Base-by-base conservation (phyloP, 1,140 invertebrate genomes). In the Lepidostoma basale region DNA sequence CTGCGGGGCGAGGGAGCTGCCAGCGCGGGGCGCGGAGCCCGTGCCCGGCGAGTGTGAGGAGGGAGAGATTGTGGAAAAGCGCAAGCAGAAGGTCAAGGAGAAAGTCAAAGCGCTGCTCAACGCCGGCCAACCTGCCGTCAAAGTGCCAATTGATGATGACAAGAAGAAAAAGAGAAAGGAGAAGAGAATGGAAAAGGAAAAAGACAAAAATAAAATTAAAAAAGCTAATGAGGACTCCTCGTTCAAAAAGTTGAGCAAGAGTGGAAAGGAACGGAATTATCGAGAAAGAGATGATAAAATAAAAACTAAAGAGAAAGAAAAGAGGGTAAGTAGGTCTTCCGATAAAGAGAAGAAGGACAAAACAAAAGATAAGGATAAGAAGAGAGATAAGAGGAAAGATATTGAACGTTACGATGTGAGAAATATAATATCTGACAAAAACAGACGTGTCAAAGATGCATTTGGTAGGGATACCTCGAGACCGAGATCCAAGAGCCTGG, bases 161-260 rank as follows among this genome's bases (percentile, higher is more conserved):
- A 74, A 78, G 80, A 73, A 75, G 73, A 64, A 82, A 78, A 67
- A 77, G 78, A 74, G 71, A 76, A 73, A 80, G 80, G 63, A 80
- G 71, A 63, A 72, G 69, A 40, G 70, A 72, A 49, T 52, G 23
- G 68, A 73, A 39, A 67, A 70, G 72, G 71, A 59, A 18, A 81
- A 80, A 74, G 78, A 77, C 25, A 68, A 75, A 69, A 70, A 56
- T 56, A 76, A 76, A 63, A 75, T 76, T 47, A 78, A 79, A 60
- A 78, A 79, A 73, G 68, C 67, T 10, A 81, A 75, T 72, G 75
- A 80, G 26, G 65, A 81, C 49, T 78, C 88, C 23, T 79, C 87
- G 0, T 96, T 94, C 82, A 95, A 94, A 73, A 93, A 94, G 77
- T 80, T 92, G 1, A 90, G 90, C 8, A 93, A 91, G 75, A 89